These are phyloP conservation scores for Agrotis ipsilon DNA, from an alignment of 2,888 invertebrate species.

Conservation along the genomic window DNA sequence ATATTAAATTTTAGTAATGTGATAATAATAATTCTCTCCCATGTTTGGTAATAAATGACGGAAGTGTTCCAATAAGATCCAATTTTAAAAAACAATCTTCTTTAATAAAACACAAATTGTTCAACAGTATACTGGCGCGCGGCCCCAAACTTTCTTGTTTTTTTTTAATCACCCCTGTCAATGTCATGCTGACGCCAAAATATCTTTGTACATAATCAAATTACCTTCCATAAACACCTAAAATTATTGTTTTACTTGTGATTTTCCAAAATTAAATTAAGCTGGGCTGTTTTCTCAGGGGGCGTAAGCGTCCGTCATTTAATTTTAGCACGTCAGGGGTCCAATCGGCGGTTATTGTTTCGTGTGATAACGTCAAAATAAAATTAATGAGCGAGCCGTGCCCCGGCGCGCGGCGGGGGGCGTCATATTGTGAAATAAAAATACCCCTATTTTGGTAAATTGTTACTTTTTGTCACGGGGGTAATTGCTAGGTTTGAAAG, in stretches of 20 bases:
- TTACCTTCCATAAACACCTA: conserved; percentile 8
- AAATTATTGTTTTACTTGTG: conserved; percentile 26
- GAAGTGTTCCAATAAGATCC: no score
- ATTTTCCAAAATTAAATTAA: conserved; percentile 51
- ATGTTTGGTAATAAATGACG: no score
- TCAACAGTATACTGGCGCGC: no score
- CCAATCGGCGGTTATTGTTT: conserved; percentile 65
- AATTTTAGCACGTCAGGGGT: conserved; percentile 57
- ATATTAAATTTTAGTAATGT: no score
- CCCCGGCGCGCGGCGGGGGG: conserved; percentile 29
- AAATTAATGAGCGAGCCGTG: conserved; percentile 64
- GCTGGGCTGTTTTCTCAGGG: conserved; percentile 39
- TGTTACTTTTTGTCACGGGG: conserved; percentile 10
- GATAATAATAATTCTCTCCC: no score
- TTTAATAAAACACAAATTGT: no score
- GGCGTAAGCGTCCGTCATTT: conserved; percentile 57
- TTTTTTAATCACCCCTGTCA: no score
- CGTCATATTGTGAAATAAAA: conserved; percentile 49
- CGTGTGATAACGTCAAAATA: conserved; percentile 69
- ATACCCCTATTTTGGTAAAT: conserved; percentile 23
- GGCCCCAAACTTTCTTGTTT: no score
- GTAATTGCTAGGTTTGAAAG: conserved; percentile 24
- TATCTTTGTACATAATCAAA: conserved; percentile 8
- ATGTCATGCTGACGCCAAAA: no score
- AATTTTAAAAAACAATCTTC: no score